These are phyloP conservation scores for Corythornis vintsioides DNA, from an alignment of 2,113 vertebrate genomes.

Conservation along the genomic window DNA sequence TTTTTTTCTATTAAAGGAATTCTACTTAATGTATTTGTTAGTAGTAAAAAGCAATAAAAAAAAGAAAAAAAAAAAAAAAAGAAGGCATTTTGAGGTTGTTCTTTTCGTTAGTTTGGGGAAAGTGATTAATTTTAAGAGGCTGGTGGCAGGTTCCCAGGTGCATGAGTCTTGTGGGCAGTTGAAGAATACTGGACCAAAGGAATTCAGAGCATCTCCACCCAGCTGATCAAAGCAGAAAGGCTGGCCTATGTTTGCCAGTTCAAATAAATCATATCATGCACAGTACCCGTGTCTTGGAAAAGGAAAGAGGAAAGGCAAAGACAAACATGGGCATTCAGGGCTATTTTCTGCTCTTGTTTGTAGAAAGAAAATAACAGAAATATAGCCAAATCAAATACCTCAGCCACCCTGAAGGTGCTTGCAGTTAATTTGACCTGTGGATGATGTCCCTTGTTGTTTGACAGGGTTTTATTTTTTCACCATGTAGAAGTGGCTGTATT, in stretches of 20 bases:
- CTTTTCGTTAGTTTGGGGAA: not conserved
- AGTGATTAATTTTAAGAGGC: not conserved
- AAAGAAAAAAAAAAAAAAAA: not conserved
- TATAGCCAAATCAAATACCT: not conserved
- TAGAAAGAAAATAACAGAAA: not conserved
- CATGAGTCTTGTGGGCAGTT: not conserved
- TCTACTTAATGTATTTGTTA: not conserved
- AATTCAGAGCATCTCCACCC: not conserved
- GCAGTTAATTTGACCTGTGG: not conserved
- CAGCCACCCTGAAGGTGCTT: not conserved
- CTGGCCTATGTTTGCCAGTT: fast-evolving
- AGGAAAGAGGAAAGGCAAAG: not conserved
- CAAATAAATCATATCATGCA: not conserved
- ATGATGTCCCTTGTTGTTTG: not conserved
- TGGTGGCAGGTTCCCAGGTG: not conserved
- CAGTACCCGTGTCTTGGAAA: not conserved
- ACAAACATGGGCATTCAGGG: fast-evolving
- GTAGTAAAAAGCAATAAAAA: not conserved
- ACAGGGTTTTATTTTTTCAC: not conserved
- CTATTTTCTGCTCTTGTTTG: not conserved
- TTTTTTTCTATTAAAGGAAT: not conserved
- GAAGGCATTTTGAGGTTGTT: not conserved
- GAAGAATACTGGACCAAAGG: not conserved
- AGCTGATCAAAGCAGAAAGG: not conserved
- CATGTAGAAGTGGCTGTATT: not conserved